Evolutionary conservation across 2,888 invertebrate genomes (phyloP).

Genomic region (Polydrusus pterygomalis): DNA sequence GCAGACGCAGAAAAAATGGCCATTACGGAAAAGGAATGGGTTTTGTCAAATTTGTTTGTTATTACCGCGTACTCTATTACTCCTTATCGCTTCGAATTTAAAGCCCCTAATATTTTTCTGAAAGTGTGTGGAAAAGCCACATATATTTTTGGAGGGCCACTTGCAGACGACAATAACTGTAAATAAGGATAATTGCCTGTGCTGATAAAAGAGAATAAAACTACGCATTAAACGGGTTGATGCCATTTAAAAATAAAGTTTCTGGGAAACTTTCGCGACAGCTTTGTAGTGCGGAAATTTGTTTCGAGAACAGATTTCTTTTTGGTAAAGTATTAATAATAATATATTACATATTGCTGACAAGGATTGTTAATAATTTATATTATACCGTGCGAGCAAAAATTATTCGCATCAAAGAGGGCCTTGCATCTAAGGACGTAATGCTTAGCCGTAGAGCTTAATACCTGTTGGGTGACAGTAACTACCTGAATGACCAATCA

Average conservation of each 20-base stretch:
- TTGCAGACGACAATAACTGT: conserved; percentile 28
- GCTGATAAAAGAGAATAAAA: conserved; percentile 15
- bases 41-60: conserved; percentile 49
- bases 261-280: neutral
- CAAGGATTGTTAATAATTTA: too few relatives aligned
- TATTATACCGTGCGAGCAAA: too few relatives aligned
- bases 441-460: too few relatives aligned
- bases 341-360: too few relatives aligned
- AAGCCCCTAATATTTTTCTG: conserved; percentile 17
- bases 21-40: conserved; percentile 44
- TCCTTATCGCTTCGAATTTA: conserved; percentile 37
- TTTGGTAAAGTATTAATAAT: too few relatives aligned
- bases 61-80: conserved; percentile 45
- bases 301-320: too few relatives aligned
- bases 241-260: neutral
- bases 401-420: too few relatives aligned
- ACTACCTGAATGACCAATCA: too few relatives aligned
- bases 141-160: conserved; percentile 24
- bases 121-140: conserved; percentile 14
- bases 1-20: conserved; percentile 47
- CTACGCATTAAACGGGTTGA: neutral
- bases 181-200: conserved; percentile 22
- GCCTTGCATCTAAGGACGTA: too few relatives aligned
- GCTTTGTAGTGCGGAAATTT: too few relatives aligned
- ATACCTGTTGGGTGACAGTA: too few relatives aligned